These are phyloP conservation scores for Microcebus murinus DNA, from an alignment of 2,113 vertebrate species.

Conservation along the genomic window DNA sequence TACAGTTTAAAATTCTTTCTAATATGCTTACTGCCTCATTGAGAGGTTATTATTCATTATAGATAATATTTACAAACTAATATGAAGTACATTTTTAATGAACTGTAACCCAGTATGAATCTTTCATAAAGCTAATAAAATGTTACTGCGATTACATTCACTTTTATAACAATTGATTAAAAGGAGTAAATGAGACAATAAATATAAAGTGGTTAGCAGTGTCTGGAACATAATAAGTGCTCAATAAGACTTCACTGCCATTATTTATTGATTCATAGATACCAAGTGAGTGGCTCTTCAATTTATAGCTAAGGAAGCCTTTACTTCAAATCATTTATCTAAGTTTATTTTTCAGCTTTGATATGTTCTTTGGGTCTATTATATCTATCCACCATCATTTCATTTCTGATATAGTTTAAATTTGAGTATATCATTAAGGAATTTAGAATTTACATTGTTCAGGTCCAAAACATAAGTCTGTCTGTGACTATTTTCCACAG, in stretches of 20 bases:
- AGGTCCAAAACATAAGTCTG: not conserved
- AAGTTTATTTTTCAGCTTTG: not conserved
- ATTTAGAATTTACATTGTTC: not conserved
- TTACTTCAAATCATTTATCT: slow-evolving; percentile 14
- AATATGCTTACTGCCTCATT: not conserved
- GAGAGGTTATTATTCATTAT: not conserved
- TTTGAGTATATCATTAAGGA: not conserved
- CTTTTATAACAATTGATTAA: slow-evolving; percentile 15
- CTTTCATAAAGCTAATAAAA: slow-evolving; percentile 19
- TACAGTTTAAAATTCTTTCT: not conserved
- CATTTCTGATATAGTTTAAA: slow-evolving; percentile 27
- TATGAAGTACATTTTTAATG: not conserved
- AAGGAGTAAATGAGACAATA: not conserved
- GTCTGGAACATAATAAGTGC: not conserved
- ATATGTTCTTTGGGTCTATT: not conserved
- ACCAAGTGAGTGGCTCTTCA: not conserved
- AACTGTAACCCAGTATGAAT: not conserved
- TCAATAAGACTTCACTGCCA: not conserved
- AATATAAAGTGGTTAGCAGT: not conserved
- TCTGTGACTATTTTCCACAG: not conserved
- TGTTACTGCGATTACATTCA: not conserved
- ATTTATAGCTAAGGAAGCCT: not conserved
- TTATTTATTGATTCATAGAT: not conserved
- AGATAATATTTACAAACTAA: not conserved
- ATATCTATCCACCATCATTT: not conserved